Conservation (phyloP, 2,113 vertebrate genomes). For the Hepsetus odoe region DNA sequence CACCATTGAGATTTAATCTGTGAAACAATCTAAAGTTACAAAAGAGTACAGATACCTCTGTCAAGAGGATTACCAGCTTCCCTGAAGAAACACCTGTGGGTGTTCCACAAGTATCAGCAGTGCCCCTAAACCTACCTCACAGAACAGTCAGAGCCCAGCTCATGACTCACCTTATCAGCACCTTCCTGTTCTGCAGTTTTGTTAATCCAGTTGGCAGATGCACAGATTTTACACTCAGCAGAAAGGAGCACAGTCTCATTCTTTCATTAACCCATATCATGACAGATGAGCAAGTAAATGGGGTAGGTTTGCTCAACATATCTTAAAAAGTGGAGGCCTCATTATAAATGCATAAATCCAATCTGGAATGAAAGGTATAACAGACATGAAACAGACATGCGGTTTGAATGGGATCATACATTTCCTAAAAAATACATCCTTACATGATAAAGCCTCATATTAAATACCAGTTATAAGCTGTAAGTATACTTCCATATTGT, state of each 20-base stretch:
- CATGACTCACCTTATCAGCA: constrained; percentile 3
- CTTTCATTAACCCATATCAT: neutral
- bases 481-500: neutral
- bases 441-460: no score
- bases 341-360: no score
- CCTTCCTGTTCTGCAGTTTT: neutral
- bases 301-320: neutral
- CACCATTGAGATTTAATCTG: neutral
- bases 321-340: no score
- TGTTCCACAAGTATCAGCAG: constrained; percentile 14
- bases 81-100: neutral
- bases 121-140: neutral
- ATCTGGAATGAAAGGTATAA: no score
- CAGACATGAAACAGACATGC: no score
- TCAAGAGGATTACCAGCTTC: neutral
- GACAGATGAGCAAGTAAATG: neutral
- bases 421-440: no score
- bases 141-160: neutral
- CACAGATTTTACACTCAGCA: neutral
- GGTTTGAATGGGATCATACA: no score
- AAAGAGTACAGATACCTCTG: neutral
- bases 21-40: neutral
- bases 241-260: neutral
- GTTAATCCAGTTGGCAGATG: neutral
- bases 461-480: no score